phyloP scores from a whole-genome alignment of 1,140 invertebrate species.

The Drusus annulatus region DNA sequence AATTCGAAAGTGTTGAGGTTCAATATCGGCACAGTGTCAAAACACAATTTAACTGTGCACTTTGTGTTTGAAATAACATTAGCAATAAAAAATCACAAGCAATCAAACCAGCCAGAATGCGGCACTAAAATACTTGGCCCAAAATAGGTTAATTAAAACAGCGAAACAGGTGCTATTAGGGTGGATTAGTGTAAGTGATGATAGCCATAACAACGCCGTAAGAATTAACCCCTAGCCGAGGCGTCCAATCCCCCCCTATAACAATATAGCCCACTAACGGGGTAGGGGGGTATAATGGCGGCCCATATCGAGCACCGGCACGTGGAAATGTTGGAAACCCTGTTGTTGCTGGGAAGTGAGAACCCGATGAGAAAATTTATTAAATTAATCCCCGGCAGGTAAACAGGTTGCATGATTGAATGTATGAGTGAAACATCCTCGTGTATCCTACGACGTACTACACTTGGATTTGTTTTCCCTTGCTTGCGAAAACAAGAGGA shows the following conservation, averaged over 20 bases:
- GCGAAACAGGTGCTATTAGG: slow-evolving; percentile 23
- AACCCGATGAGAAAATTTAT: slow-evolving; percentile 31
- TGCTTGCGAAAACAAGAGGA: background rate
- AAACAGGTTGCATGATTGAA: slow-evolving; percentile 1
- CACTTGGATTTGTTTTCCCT: background rate
- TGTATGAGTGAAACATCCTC: too few species aligned
- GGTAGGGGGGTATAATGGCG: slow-evolving; percentile 19
- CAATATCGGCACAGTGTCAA: too few species aligned
- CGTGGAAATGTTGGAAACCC: slow-evolving; percentile 6
- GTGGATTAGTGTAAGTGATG: slow-evolving; percentile 37
- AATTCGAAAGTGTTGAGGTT: too few species aligned
- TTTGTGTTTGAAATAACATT: too few species aligned
- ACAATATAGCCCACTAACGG: slow-evolving; percentile 2
- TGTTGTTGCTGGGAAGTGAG: background rate
- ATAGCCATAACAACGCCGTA: slow-evolving; percentile 34
- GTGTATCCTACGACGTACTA: too few species aligned
- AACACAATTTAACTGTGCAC: too few species aligned
- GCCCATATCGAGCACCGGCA: slow-evolving; percentile 21
- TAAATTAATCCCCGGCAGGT: slow-evolving; percentile 25
- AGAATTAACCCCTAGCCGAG: slow-evolving; percentile 10
- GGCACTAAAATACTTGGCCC: background rate
- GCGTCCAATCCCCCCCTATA: background rate
- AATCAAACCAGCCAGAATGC: background rate
- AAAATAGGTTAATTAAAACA: slow-evolving; percentile 38
- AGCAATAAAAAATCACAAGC: too few species aligned